A percentile compares a stretch with the other conserved stretches of the same genome.
Evolutionary conservation across 1,140 invertebrate genomes (phyloP).

Genomic region (Diprion similis): DNA sequence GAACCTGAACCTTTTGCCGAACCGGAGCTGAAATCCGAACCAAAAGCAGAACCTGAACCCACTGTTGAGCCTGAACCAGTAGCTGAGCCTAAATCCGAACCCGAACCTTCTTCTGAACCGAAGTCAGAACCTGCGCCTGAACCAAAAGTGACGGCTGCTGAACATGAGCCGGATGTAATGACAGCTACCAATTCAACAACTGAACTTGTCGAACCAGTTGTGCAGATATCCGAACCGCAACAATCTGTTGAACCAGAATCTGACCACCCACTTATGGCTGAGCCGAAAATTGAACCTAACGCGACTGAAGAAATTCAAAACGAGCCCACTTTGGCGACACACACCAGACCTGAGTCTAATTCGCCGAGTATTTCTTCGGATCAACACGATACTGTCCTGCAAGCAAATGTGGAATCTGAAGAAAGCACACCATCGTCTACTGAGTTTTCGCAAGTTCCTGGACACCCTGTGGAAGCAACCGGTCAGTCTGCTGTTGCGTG

Average conservation of each 20-base stretch:
- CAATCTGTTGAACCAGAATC: constrained; percentile 1
- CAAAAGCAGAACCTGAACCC: constrained; percentile 13
- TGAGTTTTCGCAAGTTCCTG: background rate
- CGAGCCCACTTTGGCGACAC: constrained; percentile 21
- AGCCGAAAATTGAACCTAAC: constrained; percentile 24
- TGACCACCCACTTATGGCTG: constrained; percentile 32
- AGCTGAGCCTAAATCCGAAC: constrained; percentile 26
- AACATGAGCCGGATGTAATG: constrained; percentile 33
- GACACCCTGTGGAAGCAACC: background rate
- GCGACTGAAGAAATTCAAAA: constrained; percentile 33
- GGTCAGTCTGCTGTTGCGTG: too few relatives aligned
- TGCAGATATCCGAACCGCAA: constrained; percentile 30
- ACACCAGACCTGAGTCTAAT: background rate
- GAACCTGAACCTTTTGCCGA: constrained; percentile 31
- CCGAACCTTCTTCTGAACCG: constrained; percentile 44
- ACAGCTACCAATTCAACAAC: constrained; percentile 30
- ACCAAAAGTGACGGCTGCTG: constrained; percentile 31
- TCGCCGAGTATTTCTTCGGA: background rate
- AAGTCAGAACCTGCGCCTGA: constrained; percentile 48
- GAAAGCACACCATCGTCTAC: background rate
- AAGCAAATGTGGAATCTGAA: background rate
- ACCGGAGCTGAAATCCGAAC: constrained; percentile 32
- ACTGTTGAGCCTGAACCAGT: constrained; percentile 21
- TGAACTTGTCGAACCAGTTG: constrained; percentile 16
- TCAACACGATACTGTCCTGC: background rate